Conservation (phyloP, 30 jellyfish, hydroid and myxozoan species). For the Rhopilema esculentum region DNA sequence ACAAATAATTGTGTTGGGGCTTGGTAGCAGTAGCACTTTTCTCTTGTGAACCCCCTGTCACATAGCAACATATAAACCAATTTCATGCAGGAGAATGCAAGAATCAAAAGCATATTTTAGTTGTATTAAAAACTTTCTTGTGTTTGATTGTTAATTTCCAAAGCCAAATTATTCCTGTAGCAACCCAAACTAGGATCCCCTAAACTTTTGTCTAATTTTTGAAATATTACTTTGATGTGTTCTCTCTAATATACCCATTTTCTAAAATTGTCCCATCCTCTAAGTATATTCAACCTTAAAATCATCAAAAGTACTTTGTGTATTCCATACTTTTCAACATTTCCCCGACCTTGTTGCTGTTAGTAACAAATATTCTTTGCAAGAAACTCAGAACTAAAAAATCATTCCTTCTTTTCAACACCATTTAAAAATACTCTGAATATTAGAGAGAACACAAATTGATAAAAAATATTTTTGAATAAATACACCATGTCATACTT, state of each 20-base stretch:
- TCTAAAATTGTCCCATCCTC: too few species aligned
- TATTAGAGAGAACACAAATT: neutral
- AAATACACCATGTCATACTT: conserved; percentile 51
- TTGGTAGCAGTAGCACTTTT: too few species aligned
- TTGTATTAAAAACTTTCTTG: too few species aligned
- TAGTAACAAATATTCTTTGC: too few species aligned
- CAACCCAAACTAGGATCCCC: neutral
- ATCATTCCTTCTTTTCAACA: neutral
- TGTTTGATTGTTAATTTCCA: neutral
- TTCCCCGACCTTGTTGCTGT: too few species aligned
- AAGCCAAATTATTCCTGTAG: neutral
- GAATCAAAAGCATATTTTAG: neutral
- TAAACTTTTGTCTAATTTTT: neutral
- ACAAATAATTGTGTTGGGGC: too few species aligned
- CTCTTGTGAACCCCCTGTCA: too few species aligned
- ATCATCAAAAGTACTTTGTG: too few species aligned
- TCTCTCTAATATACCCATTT: neutral
- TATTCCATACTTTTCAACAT: too few species aligned
- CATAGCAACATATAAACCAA: too few species aligned
- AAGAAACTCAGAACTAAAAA: too few species aligned
- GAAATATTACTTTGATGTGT: neutral
- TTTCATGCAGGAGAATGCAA: neutral
- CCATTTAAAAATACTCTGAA: neutral
- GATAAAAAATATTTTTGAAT: neutral
- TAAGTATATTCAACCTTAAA: too few species aligned